Percentiles rank a stretch among this genome's conserved stretches.
These are phyloP conservation scores for Heliconius ismenius DNA, from an alignment of 2,888 invertebrate genomes.

Conservation along the genomic window DNA sequence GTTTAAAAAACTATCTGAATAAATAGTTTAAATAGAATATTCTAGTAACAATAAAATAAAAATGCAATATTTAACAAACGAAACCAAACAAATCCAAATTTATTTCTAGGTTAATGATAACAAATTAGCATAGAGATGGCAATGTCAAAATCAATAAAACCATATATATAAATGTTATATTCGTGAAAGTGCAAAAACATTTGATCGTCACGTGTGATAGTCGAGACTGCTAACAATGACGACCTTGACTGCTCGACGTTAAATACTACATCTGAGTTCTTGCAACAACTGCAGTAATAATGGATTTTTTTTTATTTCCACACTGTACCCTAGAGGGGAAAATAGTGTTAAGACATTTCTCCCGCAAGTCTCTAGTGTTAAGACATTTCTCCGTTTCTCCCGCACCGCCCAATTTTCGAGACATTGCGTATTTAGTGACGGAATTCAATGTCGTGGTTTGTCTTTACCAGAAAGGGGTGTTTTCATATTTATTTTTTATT, in stretches of 20 bases:
- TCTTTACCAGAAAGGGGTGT: no score
- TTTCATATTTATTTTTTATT: no score
- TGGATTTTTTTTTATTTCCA: conserved; percentile 35
- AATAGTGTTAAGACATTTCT: not conserved
- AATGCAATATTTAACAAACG: not conserved
- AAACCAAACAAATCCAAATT: not conserved
- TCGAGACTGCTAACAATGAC: conserved; percentile 63
- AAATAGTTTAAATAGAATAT: not conserved
- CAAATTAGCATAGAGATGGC: conserved; percentile 21
- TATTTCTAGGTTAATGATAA: conserved; percentile 14
- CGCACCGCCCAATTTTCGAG: not conserved
- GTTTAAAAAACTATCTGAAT: not conserved
- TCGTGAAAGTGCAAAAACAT: conserved; percentile 58
- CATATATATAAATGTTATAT: conserved; percentile 45
- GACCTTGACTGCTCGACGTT: conserved; percentile 61
- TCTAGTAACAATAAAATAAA: not conserved
- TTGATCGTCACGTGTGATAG: conserved; percentile 62
- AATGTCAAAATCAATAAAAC: conserved; percentile 40
- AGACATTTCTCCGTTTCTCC: not conserved
- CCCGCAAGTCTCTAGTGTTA: no score
- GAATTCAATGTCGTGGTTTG: not conserved
- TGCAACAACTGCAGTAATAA: conserved; percentile 54
- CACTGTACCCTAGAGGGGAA: no score
- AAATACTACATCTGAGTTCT: conserved; percentile 51
- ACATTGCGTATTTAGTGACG: not conserved